Evolutionary conservation across 2,113 vertebrate genomes (phyloP), one percentile per base, ranked within the genome.

Genomic region (Phalacrocorax pelagicus): DNA sequence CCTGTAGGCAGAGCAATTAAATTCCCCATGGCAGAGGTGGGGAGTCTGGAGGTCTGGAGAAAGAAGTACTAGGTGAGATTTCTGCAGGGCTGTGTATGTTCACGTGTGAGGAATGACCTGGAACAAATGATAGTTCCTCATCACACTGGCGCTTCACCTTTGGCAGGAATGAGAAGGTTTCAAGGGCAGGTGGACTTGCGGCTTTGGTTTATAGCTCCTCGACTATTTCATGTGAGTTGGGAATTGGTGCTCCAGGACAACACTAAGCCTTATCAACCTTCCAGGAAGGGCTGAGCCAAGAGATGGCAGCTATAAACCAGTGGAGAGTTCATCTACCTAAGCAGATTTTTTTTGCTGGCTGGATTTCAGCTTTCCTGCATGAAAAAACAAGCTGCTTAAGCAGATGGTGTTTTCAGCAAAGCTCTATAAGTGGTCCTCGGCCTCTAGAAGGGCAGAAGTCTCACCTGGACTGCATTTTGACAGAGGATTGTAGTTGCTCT

Each of bases 21-120:
- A 71, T 36, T 63, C 61, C 42, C 46, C 29, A 21, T 0, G 0
- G 52, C 23, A 72, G 38, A 65, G 36, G 26, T 3, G 2, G 13
- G 36, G 26, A 74, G 15, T 51, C 52, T 36, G 47, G 26, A 87
- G 32, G 38, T 52, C 57, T 61, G 34, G 34, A 20, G 69, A 59
- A 91, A 59, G 21, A 47, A 63, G 17, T 17, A 21, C 32, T 4
- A 3, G 34, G 12, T 54, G 65, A 66, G 46, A 62, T 67, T 63
- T 71, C 57, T 21, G 3, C 49, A n/a, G 62, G 40, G 71, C 58
- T 70, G 19, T 15, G 19, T 19, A 11, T 32, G 17, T 19, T 77
- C 6, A 0, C 51, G 26, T 12, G 38, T 0, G 2, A 63, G 18
- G 29, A 73, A 65, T 10, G 63, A 51, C 63, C 36, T 23, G 62